phyloP scores from a whole-genome alignment of 2,797 vertebrate genomes.

The Enteromius radiatus region DNA sequence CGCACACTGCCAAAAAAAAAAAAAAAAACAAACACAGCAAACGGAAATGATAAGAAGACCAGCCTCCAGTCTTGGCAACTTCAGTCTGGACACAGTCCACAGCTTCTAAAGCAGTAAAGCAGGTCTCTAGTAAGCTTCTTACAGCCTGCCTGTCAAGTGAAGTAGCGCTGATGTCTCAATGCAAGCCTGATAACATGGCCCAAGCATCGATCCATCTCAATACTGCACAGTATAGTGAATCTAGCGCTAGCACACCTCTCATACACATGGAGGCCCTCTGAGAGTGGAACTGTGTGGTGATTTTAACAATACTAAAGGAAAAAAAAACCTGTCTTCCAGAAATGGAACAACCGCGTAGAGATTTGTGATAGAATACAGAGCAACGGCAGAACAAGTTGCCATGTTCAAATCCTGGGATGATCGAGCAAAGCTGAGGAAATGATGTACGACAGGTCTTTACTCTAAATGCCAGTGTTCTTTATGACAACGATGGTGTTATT shows the following conservation, averaged over 20 bases:
- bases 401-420: conserved; percentile 1
- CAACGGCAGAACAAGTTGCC: neutral
- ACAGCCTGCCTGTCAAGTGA: conserved; percentile 56
- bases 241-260: neutral
- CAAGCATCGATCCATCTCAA: conserved; percentile 51
- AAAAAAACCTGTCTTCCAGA: neutral
- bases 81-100: conserved; percentile 43
- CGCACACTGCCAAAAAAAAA: conserved; percentile 5
- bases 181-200: conserved; percentile 46
- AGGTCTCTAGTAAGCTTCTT: conserved; percentile 61
- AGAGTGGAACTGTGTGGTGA: neutral
- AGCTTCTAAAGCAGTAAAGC: conserved; percentile 28
- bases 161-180: conserved; percentile 62
- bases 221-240: conserved; percentile 27
- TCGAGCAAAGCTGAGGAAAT: neutral
- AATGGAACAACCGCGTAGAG: neutral
- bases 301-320: conserved; percentile 7
- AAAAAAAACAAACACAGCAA: neutral
- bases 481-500: conserved; percentile 50
- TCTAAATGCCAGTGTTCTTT: conserved; percentile 29
- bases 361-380: neutral
- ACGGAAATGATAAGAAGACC: conserved; percentile 28
- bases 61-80: conserved; percentile 40
- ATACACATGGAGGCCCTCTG: neutral
- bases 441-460: neutral